phyloP scores from a whole-genome alignment of 2,888 invertebrate genomes.

The Eupithecia exiguata region DNA sequence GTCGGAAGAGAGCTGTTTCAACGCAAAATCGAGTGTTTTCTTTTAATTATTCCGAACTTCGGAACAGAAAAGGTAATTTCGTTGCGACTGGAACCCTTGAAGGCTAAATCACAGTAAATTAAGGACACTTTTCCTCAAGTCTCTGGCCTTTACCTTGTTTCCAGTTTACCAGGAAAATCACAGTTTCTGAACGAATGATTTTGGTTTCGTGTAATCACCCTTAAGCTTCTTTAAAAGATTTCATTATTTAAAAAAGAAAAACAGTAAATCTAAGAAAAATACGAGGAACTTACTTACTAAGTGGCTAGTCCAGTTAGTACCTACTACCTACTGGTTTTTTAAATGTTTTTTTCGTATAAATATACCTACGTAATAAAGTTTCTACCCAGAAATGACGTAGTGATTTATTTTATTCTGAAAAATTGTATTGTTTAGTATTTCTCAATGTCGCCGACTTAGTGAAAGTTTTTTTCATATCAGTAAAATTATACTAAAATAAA shows the following conservation, averaged over 20 bases:
- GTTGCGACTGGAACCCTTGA: slow-evolving; percentile 36
- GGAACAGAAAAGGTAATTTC: slow-evolving; percentile 38
- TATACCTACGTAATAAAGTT: neutral
- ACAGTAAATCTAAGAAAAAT: neutral
- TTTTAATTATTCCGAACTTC: slow-evolving; percentile 36
- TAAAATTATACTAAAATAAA: neutral
- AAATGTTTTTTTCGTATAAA: too few species aligned
- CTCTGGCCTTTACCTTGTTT: slow-evolving; percentile 35
- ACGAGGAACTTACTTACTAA: too few species aligned
- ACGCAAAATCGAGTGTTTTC: slow-evolving; percentile 30
- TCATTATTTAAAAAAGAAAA: neutral
- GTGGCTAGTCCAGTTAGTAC: too few species aligned
- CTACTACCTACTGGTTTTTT: neutral
- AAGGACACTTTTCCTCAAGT: slow-evolving; percentile 37
- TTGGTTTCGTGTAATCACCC: neutral
- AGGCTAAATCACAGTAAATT: slow-evolving; percentile 40
- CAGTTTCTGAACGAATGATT: slow-evolving; percentile 17
- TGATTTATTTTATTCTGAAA: too few species aligned
- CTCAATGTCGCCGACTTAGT: too few species aligned
- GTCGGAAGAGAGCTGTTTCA: slow-evolving; percentile 14
- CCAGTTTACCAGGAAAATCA: slow-evolving; percentile 37
- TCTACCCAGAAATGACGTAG: neutral
- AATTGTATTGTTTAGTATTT: too few species aligned
- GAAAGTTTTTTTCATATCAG: too few species aligned
- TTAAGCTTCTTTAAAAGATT: neutral